Base-by-base conservation (phyloP, 2,888 invertebrate genomes). In the Monopis laevigella region DNA sequence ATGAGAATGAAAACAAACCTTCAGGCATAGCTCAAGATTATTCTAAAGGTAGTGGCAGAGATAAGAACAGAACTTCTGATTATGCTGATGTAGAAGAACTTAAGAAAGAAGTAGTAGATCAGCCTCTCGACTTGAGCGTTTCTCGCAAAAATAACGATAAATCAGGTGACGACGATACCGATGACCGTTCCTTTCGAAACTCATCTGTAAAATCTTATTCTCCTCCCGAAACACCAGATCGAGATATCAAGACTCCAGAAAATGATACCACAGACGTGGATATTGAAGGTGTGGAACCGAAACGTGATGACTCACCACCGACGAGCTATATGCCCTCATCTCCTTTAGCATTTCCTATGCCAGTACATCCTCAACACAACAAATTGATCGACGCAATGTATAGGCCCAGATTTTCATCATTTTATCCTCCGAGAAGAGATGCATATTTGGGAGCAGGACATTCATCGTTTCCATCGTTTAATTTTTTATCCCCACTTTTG, bases 291-390 rank as follows among this genome's bases (percentile, higher is more conserved):
- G 73, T 78, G 40, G 80, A 80, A 47, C 65, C 75, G 2, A 77
- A 77, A 49, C 56, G 72, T 13, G 75, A 74, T 39, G 70, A 75
- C 41, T 70, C 73, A 2, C 72, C 77, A 3, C 59, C 62, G 3
- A 70, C 65, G 12, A 26, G 16, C n/a, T n/a, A n/a, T n/a, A 49
- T 75, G 24, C 56, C 73, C 1, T 68, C 80, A 1, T 83, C 86
- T 1, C 83, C 86, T 0, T 86, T 92, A 75, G 88, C 88, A 0
- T 94, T 92, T 54, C 94, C 95, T 0, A 84, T 90, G 59, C 91
- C 93, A 0, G 87, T 93, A 44, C 92, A 93, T 56, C 92, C 93
- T 0, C 92, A 92, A 56, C 92, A 92, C 24, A 73, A 65, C 48
- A 84, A 88, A 66, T 77, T 92, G 41, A 77, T 92, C 32, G 90